phyloP scores from a whole-genome alignment of 2,113 vertebrate species.

The Spizaetus ornatus region DNA sequence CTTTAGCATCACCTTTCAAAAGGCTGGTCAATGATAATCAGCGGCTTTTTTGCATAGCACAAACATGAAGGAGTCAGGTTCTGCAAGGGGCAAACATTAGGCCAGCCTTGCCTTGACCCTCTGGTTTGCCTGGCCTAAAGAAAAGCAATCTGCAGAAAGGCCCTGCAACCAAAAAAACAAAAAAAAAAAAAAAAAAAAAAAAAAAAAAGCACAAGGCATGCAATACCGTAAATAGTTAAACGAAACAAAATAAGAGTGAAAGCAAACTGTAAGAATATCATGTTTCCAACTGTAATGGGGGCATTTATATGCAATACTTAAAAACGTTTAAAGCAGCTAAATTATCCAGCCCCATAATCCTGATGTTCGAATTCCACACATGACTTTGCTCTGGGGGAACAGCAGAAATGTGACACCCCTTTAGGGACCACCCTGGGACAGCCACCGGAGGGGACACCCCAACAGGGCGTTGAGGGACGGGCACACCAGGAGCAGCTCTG shows the following conservation, averaged over 20 bases:
- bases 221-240: not conserved
- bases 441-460: not conserved
- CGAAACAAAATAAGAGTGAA: not conserved
- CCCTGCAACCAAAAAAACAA: not conserved
- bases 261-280: not conserved
- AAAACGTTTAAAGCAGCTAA: not conserved
- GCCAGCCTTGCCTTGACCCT: not conserved
- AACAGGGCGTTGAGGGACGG: accelerated
- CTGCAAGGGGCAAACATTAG: not conserved
- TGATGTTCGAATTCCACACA: not conserved
- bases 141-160: not conserved
- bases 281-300: not conserved
- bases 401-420: not conserved
- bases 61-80: not conserved
- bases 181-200: not conserved
- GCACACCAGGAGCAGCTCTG: not conserved
- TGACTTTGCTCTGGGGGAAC: not conserved
- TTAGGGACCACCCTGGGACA: not conserved
- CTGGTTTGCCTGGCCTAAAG: not conserved
- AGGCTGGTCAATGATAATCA: not conserved
- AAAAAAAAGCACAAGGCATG: accelerated
- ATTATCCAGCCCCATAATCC: not conserved
- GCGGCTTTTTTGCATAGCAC: not conserved
- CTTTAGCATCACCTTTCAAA: not conserved
- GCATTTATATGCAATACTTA: not conserved